Conservation (phyloP, 2,888 invertebrate genomes). For the Mesoligia furuncula region DNA sequence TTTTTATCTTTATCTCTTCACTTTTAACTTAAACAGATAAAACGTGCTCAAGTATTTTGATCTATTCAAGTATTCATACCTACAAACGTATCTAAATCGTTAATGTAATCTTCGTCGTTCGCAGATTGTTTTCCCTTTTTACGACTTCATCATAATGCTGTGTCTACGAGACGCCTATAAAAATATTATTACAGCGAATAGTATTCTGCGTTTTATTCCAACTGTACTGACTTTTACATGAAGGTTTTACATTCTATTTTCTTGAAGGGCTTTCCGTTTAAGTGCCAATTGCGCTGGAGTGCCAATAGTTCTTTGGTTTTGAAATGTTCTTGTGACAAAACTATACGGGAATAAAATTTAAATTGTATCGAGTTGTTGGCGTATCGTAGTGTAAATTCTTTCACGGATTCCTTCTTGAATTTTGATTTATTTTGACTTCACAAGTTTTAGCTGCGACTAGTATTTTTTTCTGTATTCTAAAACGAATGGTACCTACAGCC, state of each 20-base stretch:
- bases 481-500: neutral
- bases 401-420: neutral
- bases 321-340: constrained; percentile 1
- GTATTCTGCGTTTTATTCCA: constrained; percentile 50
- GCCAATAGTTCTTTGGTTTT: constrained; percentile 16
- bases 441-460: neutral
- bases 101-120: constrained; percentile 62
- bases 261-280: constrained; percentile 11
- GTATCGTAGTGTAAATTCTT: neutral
- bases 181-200: constrained; percentile 58
- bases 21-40: constrained; percentile 22
- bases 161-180: constrained; percentile 53
- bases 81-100: constrained; percentile 50
- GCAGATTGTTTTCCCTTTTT: constrained; percentile 68
- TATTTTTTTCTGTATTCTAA: neutral
- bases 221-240: constrained; percentile 18
- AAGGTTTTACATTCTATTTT: constrained; percentile 34
- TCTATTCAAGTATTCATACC: constrained; percentile 48
- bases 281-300: constrained; percentile 23
- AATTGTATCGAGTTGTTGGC: neutral
- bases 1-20: constrained; percentile 2
- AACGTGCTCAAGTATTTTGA: constrained; percentile 34
- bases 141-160: constrained; percentile 54
- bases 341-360: neutral
- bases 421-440: neutral